Base-by-base conservation (phyloP, 2,888 invertebrate species). In the Lingula anatina region DNA sequence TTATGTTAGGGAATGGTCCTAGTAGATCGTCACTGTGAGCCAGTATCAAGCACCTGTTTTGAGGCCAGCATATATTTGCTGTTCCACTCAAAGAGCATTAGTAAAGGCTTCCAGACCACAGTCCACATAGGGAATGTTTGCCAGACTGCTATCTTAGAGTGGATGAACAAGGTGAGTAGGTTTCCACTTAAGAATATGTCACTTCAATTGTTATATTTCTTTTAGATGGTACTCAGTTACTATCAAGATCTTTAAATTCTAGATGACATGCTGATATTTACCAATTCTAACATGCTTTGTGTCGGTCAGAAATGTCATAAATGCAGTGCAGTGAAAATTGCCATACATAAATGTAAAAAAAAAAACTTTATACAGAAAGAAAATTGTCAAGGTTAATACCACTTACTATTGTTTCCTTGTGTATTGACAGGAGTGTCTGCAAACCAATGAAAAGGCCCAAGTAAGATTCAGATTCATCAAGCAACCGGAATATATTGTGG, bases 61-160 rank as follows among this genome's bases (percentile, higher is more conserved):
- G 80, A 91, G 85, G 96, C 96, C 0, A 87, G 86, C 44, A 87
- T 97, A 0, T 86, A 87, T 36, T 86, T 97, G 0, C 80, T 96
- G n/a, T 88, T 88, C 55, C 94, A 94, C 73, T 84, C 89, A 87
- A 0, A 63, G 40, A 58, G 60, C 49, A 68, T 74, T 48, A 64
- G 71, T 44, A 62, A 59, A 23, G 81, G 81, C 26, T 81, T 81
- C 65, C 80, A 81, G 66, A 89, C 92, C 21, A 95, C 95, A 0
- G 88, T 96, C 0, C 94, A 96, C 75, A 90, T 96, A 46, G 96
- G 94, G 0, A 95, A 92, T 65, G 90, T 99, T 5, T 81, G 95
- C 0, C 96, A 96, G 78, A 95, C 95, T 0, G 95, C 91, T n/a
- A 85, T 89, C 7, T 87, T 96, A 43, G 62, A 68, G 21, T 59